These are phyloP conservation scores for Paedocypris sp. DNA, from an alignment of 2,113 vertebrate species.

Conservation along the genomic window DNA sequence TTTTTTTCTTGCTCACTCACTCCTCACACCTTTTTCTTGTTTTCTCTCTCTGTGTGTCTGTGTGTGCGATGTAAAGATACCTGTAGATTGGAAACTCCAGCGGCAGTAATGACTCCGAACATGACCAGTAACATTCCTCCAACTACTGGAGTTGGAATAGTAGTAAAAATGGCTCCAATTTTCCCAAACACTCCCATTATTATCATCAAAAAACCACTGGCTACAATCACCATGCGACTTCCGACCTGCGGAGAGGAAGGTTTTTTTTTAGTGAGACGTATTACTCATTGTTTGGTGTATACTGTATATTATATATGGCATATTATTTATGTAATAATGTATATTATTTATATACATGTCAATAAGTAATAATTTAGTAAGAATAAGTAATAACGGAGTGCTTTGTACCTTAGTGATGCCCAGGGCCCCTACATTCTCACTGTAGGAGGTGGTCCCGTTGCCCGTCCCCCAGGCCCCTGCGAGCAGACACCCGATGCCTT, in stretches of 20 bases:
- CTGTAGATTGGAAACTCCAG: conserved; percentile 88
- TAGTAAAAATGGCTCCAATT: conserved; percentile 76
- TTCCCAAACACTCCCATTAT: conserved; percentile 81
- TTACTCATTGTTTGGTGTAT: too few species aligned
- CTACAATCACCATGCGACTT: conserved; percentile 79
- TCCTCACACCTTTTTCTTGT: too few species aligned
- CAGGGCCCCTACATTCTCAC: conserved; percentile 84
- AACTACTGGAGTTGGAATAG: conserved; percentile 80
- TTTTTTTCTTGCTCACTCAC: too few species aligned
- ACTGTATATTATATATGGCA: too few species aligned
- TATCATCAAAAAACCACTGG: conserved; percentile 72
- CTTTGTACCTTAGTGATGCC: conserved; percentile 83
- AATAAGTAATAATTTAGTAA: too few species aligned
- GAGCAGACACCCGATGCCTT: conserved; percentile 85
- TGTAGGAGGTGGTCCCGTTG: conserved; percentile 90
- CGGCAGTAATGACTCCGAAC: conserved; percentile 82
- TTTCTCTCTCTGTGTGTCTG: too few species aligned
- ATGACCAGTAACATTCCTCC: conserved; percentile 93
- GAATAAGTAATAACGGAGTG: too few species aligned
- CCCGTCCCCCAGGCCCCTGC: conserved; percentile 90
- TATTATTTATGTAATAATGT: too few species aligned
- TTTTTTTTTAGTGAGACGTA: background rate
- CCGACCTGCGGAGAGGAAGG: conserved; percentile 69
- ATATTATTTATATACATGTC: too few species aligned
- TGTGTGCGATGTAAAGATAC: conserved; percentile 76